phyloP scores from a whole-genome alignment of 2,888 invertebrate genomes.

The Dasypolia templi region DNA sequence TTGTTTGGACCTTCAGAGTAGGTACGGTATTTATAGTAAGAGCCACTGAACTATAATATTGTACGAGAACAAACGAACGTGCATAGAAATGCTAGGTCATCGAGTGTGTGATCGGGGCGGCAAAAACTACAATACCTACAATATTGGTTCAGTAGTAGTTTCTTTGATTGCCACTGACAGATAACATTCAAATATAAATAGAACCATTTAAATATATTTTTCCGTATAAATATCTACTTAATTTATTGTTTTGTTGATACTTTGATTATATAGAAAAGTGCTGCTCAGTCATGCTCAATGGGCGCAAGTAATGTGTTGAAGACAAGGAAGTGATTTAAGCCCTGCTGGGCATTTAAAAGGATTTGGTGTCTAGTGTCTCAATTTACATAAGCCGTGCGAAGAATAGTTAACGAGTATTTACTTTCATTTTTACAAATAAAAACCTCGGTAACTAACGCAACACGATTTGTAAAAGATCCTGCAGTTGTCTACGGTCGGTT shows the following conservation, averaged over 20 bases:
- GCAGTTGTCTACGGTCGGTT: background rate
- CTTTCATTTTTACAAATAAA: slow-evolving; percentile 31
- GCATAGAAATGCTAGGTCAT: slow-evolving; percentile 52
- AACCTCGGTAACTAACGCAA: slow-evolving; percentile 3
- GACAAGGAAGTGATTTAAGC: slow-evolving; percentile 68
- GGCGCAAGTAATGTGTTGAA: slow-evolving; percentile 41
- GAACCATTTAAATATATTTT: background rate
- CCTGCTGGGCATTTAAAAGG: slow-evolving; percentile 62
- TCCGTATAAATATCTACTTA: background rate
- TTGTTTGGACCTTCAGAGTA: slow-evolving; percentile 22
- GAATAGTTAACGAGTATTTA: slow-evolving; percentile 36
- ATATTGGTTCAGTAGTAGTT: slow-evolving; percentile 22
- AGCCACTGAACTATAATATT: slow-evolving; percentile 4
- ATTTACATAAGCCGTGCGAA: slow-evolving; percentile 45
- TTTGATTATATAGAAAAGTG: no score
- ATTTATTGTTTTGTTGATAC: background rate
- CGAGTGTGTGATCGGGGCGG: slow-evolving; percentile 15
- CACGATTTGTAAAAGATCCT: background rate
- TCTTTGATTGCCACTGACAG: slow-evolving; percentile 27
- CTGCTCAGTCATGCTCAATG: slow-evolving; percentile 20
- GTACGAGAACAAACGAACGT: slow-evolving; percentile 8
- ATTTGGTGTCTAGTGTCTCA: slow-evolving; percentile 52
- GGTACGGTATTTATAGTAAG: slow-evolving; percentile 48
- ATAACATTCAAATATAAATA: slow-evolving; percentile 14
- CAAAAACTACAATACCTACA: slow-evolving; percentile 40